Conservation (phyloP, 30 jellyfish, hydroid and myxozoan genomes). For the Pelagia noctiluca region DNA sequence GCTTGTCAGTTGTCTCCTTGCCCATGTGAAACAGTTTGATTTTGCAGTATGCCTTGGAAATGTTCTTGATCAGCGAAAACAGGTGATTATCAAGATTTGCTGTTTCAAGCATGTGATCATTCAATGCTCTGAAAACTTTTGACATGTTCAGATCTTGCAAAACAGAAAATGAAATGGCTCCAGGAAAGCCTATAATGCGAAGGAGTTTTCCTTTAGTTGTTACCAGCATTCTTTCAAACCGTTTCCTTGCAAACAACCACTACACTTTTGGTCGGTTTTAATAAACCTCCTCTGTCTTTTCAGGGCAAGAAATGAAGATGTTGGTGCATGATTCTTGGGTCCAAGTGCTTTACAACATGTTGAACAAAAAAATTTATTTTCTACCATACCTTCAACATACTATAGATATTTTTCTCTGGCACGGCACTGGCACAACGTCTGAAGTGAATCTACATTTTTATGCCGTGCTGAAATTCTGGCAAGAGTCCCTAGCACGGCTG, state of each 20-base stretch:
- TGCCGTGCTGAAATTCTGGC: too few species aligned
- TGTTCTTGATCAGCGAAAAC: too few species aligned
- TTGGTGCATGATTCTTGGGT: background rate
- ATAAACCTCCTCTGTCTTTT: conserved; percentile 80
- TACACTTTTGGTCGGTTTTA: conserved; percentile 68
- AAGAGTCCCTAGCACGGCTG: too few species aligned
- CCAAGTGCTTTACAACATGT: conserved; percentile 52
- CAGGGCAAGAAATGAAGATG: conserved; percentile 26
- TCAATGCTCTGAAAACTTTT: conserved; percentile 41
- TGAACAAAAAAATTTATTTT: conserved; percentile 14
- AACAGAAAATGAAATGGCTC: conserved; percentile 55
- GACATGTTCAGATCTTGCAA: conserved; percentile 31
- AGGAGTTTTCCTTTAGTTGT: conserved; percentile 72
- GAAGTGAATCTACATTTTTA: too few species aligned
- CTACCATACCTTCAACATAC: too few species aligned
- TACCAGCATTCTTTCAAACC: conserved; percentile 62
- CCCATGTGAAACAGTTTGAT: too few species aligned
- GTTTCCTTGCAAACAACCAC: conserved; percentile 61
- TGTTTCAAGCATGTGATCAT: conserved; percentile 64
- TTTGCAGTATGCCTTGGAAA: too few species aligned
- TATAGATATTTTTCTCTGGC: too few species aligned
- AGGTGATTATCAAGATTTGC: conserved; percentile 56
- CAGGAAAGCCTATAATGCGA: conserved; percentile 34
- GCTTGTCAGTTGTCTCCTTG: too few species aligned
- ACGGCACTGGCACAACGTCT: conserved; percentile 55